A percentile compares a stretch with the other conserved stretches of the same genome.
phyloP scores from a whole-genome alignment of 2,888 invertebrate species.

The Acronicta alni region DNA sequence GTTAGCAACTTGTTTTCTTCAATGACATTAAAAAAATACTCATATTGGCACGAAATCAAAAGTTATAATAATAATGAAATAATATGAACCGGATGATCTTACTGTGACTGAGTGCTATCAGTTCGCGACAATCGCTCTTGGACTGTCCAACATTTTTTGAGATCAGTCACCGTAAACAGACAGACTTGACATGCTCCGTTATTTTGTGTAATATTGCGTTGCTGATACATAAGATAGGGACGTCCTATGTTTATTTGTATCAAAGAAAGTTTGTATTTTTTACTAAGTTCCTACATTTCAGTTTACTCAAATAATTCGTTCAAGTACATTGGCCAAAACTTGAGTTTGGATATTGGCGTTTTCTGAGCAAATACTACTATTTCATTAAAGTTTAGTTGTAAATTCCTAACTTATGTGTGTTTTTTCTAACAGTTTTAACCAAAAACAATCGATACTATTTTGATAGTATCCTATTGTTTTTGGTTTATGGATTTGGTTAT shows the following conservation, averaged over 20 bases:
- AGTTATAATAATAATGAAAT: constrained; percentile 16
- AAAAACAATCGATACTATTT: too few relatives aligned
- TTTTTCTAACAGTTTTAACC: too few relatives aligned
- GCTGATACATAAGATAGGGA: constrained; percentile 2
- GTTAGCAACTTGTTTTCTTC: constrained; percentile 1
- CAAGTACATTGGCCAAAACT: constrained; percentile 13
- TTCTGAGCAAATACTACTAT: too few relatives aligned
- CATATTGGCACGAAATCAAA: constrained; percentile 35
- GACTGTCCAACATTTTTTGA: constrained; percentile 17
- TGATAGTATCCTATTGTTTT: too few relatives aligned
- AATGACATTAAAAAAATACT: constrained; percentile 13
- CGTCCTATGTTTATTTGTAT: constrained; percentile 2
- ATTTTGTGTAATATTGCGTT: constrained; percentile 3
- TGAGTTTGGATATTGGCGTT: too few relatives aligned
- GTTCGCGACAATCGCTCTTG: constrained; percentile 19
- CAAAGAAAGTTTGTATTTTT: constrained; percentile 7
- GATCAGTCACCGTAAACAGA: constrained; percentile 8
- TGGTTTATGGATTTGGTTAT: too few relatives aligned
- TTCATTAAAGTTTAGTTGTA: too few relatives aligned
- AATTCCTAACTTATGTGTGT: too few relatives aligned
- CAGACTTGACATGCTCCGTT: background rate
- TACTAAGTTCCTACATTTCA: background rate
- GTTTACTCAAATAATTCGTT: constrained; percentile 16
- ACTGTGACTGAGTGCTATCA: constrained; percentile 10
- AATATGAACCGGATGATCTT: constrained; percentile 24